Percentiles rank a stretch among this genome's conserved stretches.
Evolutionary conservation across 2,113 vertebrate genomes (phyloP).

Genomic region (Narcine bancroftii): DNA sequence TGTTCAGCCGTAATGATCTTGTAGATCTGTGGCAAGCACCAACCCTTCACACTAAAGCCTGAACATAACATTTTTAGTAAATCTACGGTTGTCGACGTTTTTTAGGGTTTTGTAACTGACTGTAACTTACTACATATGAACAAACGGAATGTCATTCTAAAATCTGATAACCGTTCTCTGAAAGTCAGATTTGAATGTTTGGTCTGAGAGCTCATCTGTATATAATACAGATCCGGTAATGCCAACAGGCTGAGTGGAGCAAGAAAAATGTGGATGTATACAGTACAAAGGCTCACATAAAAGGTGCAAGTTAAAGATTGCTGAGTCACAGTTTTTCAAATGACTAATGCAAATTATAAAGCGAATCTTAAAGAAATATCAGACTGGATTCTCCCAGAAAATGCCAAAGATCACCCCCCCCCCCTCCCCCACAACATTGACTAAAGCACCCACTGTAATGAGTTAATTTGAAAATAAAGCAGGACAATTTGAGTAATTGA

Average conservation of each 20-base stretch:
- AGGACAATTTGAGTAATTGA: constrained; percentile 54
- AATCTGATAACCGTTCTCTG: neutral
- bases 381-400: constrained; percentile 42
- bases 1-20: no score
- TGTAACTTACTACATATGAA: neutral
- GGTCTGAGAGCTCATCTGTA: neutral
- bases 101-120: neutral
- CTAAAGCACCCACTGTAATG: constrained; percentile 55
- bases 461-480: constrained; percentile 58
- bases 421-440: no score
- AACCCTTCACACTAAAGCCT: no score
- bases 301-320: neutral
- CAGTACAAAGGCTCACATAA: no score
- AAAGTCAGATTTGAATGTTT: neutral
- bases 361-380: constrained; percentile 45
- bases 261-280: neutral
- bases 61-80: neutral
- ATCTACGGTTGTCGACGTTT: neutral
- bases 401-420: no score
- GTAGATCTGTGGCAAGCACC: no score
- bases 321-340: constrained; percentile 45
- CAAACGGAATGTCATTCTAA: no score
- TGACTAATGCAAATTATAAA: constrained; percentile 53
- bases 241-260: neutral
- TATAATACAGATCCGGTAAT: neutral